These are phyloP conservation scores for Carterocephalus palaemon DNA, from an alignment of 2,888 invertebrate species.

Conservation along the genomic window DNA sequence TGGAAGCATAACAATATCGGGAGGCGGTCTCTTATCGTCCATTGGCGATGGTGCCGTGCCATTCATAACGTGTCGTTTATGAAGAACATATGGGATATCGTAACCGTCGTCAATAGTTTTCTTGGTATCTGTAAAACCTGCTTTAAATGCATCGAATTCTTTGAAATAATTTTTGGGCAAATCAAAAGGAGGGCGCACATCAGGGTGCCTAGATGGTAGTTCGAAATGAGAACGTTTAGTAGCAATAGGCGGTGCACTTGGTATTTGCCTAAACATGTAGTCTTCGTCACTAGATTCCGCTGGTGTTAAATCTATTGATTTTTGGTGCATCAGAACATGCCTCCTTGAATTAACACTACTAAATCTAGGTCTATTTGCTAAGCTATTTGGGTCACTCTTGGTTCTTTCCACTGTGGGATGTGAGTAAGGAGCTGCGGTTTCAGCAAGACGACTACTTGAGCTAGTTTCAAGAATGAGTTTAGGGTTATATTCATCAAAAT, in stretches of 20 bases:
- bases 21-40: constrained; percentile 64
- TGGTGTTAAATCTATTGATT: constrained; percentile 90
- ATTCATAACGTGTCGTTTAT: constrained; percentile 91
- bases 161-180: constrained; percentile 86
- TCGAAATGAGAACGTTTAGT: constrained; percentile 85
- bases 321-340: constrained; percentile 90
- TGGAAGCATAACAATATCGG: constrained; percentile 69
- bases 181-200: constrained; percentile 84
- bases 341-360: constrained; percentile 86
- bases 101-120: constrained; percentile 76
- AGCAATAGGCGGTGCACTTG: constrained; percentile 85
- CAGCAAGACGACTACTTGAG: constrained; percentile 72
- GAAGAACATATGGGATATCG: constrained; percentile 91
- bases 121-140: constrained; percentile 72
- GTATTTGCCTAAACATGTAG: constrained; percentile 86
- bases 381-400: constrained; percentile 90
- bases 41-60: constrained; percentile 84
- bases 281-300: constrained; percentile 92
- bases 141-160: constrained; percentile 80
- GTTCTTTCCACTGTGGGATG: constrained; percentile 90
- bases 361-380: constrained; percentile 84
- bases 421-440: constrained; percentile 76
- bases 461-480: constrained; percentile 78
- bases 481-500: constrained; percentile 86
- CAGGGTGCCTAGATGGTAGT: constrained; percentile 76